Conservation (phyloP, 1,140 invertebrate species). For the Drosophila erecta region DNA sequence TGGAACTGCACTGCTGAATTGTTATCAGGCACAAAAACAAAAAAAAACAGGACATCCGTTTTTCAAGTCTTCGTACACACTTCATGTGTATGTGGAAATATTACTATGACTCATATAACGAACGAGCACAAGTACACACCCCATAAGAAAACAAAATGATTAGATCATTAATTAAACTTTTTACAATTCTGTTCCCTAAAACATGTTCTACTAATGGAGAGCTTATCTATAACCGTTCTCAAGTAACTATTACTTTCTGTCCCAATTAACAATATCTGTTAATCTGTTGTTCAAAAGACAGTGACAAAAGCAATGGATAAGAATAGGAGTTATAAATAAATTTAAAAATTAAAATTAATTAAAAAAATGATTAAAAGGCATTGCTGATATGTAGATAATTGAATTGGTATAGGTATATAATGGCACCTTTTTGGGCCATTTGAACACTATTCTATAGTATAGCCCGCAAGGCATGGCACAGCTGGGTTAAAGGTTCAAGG, state of each 20-base stretch:
- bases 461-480: neutral
- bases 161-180: neutral
- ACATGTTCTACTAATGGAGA: neutral
- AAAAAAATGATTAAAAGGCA: slow-evolving; percentile 1
- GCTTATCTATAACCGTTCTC: neutral
- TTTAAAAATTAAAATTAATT: too few species aligned
- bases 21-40: slow-evolving; percentile 16
- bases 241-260: slow-evolving; percentile 23
- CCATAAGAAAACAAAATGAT: neutral
- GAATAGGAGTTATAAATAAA: neutral
- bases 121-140: neutral
- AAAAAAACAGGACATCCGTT: slow-evolving; percentile 15
- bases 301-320: neutral
- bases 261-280: neutral
- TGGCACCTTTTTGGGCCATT: neutral
- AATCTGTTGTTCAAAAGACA: neutral
- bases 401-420: slow-evolving; percentile 12
- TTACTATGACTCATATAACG: neutral
- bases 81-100: neutral
- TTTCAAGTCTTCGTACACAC: neutral
- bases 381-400: neutral
- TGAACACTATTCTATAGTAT: neutral
- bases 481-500: neutral
- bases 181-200: neutral
- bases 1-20: slow-evolving; percentile 20